Evolutionary conservation across 1,140 invertebrate species (phyloP), one percentile per base, ranked within the genome.

Genomic region (Cephus cinctus): DNA sequence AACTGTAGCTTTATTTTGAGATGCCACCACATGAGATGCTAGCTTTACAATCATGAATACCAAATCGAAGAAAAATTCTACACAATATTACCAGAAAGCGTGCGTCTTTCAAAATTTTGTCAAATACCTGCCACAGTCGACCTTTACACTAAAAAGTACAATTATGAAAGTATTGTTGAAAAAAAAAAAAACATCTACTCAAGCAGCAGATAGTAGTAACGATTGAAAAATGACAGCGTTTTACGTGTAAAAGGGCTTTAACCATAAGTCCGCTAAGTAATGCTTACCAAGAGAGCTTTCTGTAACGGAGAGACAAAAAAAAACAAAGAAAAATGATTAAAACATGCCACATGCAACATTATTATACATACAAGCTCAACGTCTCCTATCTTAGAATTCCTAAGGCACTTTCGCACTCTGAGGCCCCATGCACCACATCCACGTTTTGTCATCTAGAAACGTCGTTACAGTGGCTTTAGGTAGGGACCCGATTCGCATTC

Each of bases 291-390:
- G 54, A 65, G 58, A 57, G 67, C 67, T 71, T 66, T 75, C 73
- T 75, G 69, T 43, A 51, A 52, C 16, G 35, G 35, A 50, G 45
- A 38, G 55, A 55, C 52, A 46, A 42, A 41, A 45, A 51, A 16
- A 36, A 38, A 49, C 63, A 61, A 66, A 51, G 43, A 50, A 63
- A 48, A 56, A 65, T 67, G 52, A 59, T 59, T 56, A 64, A 47
- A 59, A 8, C 71, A 73, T 74, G 70, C 71, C 36, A 40, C 71
- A 73, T 75, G 70, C 73, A 65, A 56, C 55, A 18, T 65, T 53
- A 62, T 14, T 70, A 71, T 76, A 76, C 73, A 75, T 75, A 76
- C 73, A 76, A 75, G 59, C 66, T 69, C 57, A 67, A 73, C 54
- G 71, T 75, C 71, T 65, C 65, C 63, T 73, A 75, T 75, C 60